phyloP scores from a whole-genome alignment of 1,140 invertebrate species.

The Aphelinus atriplicis region DNA sequence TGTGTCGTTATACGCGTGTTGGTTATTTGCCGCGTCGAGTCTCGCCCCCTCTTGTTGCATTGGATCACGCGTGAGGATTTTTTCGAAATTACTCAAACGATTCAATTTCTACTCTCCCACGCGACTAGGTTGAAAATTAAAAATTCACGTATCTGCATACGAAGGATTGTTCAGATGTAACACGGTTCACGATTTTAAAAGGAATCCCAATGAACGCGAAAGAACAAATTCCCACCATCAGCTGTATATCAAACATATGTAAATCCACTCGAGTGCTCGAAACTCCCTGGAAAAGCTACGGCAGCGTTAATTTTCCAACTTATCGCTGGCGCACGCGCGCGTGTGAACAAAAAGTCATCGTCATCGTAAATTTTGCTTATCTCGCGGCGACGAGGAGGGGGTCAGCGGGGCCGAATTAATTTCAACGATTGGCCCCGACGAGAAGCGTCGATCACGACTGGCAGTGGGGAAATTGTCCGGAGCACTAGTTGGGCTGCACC shows the following conservation, averaged over 20 bases:
- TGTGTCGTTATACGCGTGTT: too few relatives aligned
- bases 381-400: background rate
- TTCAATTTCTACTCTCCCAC: too few relatives aligned
- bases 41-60: background rate
- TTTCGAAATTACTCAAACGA: too few relatives aligned
- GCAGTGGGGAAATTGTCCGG: conserved; percentile 14
- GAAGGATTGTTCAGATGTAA: too few relatives aligned
- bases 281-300: too few relatives aligned
- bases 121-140: too few relatives aligned
- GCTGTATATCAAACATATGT: background rate
- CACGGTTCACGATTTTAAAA: too few relatives aligned
- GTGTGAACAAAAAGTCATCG: background rate
- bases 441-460: conserved; percentile 10
- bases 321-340: background rate
- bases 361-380: conserved; percentile 1
- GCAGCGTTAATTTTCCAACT: conserved; percentile 3
- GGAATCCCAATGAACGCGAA: too few relatives aligned
- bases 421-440: conserved; percentile 24
- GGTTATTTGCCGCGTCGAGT: too few relatives aligned
- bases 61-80: background rate
- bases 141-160: too few relatives aligned
- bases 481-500: conserved; percentile 19
- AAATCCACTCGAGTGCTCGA: background rate
- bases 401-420: conserved; percentile 16
- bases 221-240: too few relatives aligned